Base-by-base conservation (phyloP, 1,140 invertebrate species). In the Drosophila sturtevanti region DNA sequence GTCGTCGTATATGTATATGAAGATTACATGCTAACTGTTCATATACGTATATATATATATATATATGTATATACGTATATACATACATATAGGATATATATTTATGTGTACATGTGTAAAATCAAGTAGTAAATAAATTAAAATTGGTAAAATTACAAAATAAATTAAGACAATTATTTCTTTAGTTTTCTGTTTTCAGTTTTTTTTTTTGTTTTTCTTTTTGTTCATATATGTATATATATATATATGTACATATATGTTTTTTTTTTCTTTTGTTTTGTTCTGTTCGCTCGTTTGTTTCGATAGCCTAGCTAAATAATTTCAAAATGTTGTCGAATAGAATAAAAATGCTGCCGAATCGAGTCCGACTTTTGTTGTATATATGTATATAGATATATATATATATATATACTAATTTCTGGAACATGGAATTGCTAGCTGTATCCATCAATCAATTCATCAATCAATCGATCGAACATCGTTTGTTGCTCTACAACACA, bases 361-460 rank as follows among this genome's bases (percentile, higher is more conserved):
- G 27, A 48, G 56, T 38, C 66, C 51, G 38, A 35, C 67, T 72
- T 64, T 55, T 38, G 67, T 18, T 24, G 44, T 44, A 34, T 38
- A 61, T 75, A 54, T 44, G 27, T 41, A 62, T 76, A 54, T 44
- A 34, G 34, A 62, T 76, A 54, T 44, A 34, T 41, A 62, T 68
- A 54, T 37, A 34, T 35, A 62, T 68, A 54, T 31, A 31, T 31
- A 31, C 5, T 77, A 78, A 79, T 78, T 68, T 85, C 84, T 87
- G 85, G 85, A 89, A 89, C 84, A 89, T 89, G 84, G 84, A 89
- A 89, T 89, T 89, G 84, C 84, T 89, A 89, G 84, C 84, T 89
- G 84, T 89, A 89, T 89, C 72, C 71, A 74, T 74, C 54, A 74
- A 74, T 55, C 72, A 35, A 68, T 51, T 59, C 55, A 27, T 72